A percentile compares a stretch with the other conserved stretches of the same genome.
Conservation (phyloP, 2,113 vertebrate genomes). For the Columbina picui region DNA sequence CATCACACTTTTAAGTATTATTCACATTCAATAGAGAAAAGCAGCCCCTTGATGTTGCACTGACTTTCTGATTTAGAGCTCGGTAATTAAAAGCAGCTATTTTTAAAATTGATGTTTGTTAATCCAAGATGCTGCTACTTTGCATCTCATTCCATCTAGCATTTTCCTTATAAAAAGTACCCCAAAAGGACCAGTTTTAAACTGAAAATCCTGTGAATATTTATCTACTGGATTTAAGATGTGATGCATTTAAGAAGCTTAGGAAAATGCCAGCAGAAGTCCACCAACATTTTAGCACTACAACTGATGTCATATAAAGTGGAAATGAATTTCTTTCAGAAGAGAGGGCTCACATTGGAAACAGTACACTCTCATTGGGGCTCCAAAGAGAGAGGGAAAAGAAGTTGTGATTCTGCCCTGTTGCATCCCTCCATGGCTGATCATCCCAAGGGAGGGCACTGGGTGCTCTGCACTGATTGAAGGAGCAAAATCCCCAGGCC, state of each 20-base stretch:
- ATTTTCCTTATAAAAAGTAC: conserved; percentile 30
- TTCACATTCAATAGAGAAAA: conserved; percentile 53
- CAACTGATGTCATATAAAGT: neutral
- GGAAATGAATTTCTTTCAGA: conserved; percentile 1
- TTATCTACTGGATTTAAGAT: conserved; percentile 66
- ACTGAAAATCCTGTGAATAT: conserved; percentile 69
- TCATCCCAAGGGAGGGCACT: neutral
- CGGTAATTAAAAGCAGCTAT: conserved; percentile 71
- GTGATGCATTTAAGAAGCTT: conserved; percentile 68
- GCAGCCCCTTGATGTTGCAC: conserved; percentile 40
- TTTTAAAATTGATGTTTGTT: conserved; percentile 73
- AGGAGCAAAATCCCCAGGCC: neutral
- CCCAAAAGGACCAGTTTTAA: conserved; percentile 61
- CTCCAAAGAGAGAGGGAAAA: neutral
- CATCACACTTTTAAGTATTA: conserved; percentile 51
- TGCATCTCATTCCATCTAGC: conserved; percentile 49
- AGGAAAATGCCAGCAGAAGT: conserved; percentile 56
- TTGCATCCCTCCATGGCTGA: neutral
- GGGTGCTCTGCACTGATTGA: neutral
- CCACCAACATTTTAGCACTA: conserved; percentile 9
- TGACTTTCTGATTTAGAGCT: conserved; percentile 65
- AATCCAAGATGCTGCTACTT: conserved; percentile 59
- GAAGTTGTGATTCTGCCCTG: neutral
- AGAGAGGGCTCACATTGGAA: neutral
- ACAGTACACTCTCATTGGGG: neutral